Conservation (phyloP, 2,113 vertebrate genomes). For the Cromileptes altivelis region DNA sequence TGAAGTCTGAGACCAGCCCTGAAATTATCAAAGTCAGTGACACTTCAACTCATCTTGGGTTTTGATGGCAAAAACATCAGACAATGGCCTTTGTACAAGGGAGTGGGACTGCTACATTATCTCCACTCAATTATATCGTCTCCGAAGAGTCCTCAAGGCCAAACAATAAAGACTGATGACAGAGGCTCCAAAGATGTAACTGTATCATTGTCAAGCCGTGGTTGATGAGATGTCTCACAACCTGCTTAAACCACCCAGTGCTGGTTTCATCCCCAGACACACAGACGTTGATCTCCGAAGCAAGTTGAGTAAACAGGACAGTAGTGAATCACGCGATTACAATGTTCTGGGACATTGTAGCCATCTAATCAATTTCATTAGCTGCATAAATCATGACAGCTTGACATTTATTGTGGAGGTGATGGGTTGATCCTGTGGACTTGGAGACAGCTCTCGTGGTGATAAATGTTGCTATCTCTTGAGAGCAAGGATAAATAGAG, state of each 20-base stretch:
- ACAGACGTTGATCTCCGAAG: conserved; percentile 62
- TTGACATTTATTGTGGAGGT: conserved; percentile 94
- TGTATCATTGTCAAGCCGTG: conserved; percentile 46
- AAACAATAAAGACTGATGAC: conserved; percentile 65
- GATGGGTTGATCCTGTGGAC: conserved; percentile 94
- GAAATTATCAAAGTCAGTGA: conserved; percentile 65
- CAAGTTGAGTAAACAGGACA: conserved; percentile 77
- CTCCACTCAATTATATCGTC: conserved; percentile 70
- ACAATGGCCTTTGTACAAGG: conserved; percentile 74
- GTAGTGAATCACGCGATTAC: conserved; percentile 83
- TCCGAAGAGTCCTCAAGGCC: conserved; percentile 73
- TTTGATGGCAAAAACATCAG: conserved; percentile 65
- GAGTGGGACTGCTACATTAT: conserved; percentile 72
- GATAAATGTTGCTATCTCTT: conserved; percentile 92
- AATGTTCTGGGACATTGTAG: conserved; percentile 74
- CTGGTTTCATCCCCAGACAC: conserved; percentile 24
- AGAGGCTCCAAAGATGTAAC: conserved; percentile 54
- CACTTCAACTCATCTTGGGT: conserved; percentile 60
- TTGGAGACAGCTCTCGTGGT: conserved; percentile 86
- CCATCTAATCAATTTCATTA: conserved; percentile 96
- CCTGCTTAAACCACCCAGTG: conserved; percentile 2
- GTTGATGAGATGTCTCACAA: conserved; percentile 15
- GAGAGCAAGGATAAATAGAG: conserved; percentile 86
- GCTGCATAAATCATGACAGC: conserved; percentile 93
- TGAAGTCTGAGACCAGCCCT: conserved; percentile 66